Evolutionary conservation across 2,888 invertebrate species (phyloP), one percentile per base, ranked within the genome.

Genomic region (Lepas anatifera): DNA sequence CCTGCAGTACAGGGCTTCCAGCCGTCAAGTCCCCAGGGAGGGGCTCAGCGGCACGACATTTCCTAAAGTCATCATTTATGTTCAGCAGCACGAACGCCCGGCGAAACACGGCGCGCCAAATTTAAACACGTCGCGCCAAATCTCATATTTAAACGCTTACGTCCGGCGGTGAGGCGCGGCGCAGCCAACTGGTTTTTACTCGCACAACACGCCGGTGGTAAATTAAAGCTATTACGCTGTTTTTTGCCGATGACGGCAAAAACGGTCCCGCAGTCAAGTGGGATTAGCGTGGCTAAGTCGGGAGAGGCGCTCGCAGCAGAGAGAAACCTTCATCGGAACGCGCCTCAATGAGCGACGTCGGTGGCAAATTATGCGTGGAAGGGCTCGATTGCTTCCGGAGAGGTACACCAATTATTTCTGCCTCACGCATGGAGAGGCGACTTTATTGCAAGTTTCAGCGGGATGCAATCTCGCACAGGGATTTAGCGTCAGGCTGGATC

Each of bases 221-320:
- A 35, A 58, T 58, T 58, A 58, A 58, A 58, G 58, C 58, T 35
- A 58, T 58, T 58, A 58, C 25, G 22, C 22, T 58, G 58, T 32
- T 58, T 58, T 58, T 58, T 58, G 58, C 58, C 1, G 35, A 11
- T 22, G 35, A 32, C 35, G 58, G 18, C 22, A 58, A 58, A 58
- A 58, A 58, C 22, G 2, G 22, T 4, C n/a, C 35, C 35, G 11
- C 8, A 32, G 58, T 58, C 58, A 35, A 58, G 32, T 58, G 18
- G 32, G 3, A 58, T 58, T 58, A 58, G 16, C 3, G 16, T 29
- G 1, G 52, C 13, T 4, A n/a, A n/a, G n/a, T n/a, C n/a, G n/a
- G n/a, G n/a, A n/a, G n/a, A n/a, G n/a, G n/a, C n/a, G n/a, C n/a
- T n/a, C n/a, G n/a, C n/a, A n/a, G n/a, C n/a, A n/a, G n/a, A n/a